Evolutionary conservation across 2,797 vertebrate species (phyloP).

Genomic region (Pipistrellus pygmaeus): DNA sequence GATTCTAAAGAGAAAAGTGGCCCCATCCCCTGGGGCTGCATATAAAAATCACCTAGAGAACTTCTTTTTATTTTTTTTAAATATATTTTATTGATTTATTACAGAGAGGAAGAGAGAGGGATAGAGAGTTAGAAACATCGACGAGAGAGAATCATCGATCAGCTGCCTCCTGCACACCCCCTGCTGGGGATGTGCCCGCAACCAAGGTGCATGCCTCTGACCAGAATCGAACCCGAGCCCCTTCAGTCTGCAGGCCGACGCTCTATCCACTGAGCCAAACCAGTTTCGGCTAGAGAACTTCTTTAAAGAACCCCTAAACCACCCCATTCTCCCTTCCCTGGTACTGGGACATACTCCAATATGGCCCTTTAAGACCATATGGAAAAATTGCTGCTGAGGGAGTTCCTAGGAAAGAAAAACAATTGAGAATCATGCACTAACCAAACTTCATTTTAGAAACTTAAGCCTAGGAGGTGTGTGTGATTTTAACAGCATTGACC

Average conservation of each 20-base stretch:
- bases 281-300: background rate
- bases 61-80: background rate
- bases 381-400: background rate
- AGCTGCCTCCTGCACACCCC: too few species aligned
- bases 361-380: background rate
- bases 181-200: too few species aligned
- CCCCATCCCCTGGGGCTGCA: background rate
- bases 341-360: background rate
- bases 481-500: background rate
- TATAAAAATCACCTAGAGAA: background rate
- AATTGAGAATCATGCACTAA: background rate
- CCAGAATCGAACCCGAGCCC: too few species aligned
- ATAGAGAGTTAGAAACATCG: too few species aligned
- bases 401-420: background rate
- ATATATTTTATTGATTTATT: too few species aligned
- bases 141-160: too few species aligned
- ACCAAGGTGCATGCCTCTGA: too few species aligned
- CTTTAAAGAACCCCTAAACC: background rate
- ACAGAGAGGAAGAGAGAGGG: too few species aligned
- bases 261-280: too few species aligned
- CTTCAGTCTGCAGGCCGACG: too few species aligned
- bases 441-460: background rate
- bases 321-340: background rate
- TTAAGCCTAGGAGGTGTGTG: background rate
- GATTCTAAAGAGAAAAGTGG: constrained; percentile 21